A percentile compares a stretch with the other conserved stretches of the same genome.
Conservation (phyloP, 2,113 vertebrate species). For the cattle (Bos taurus) region ARS-UCD2.0 NC_037345.1:1253001-1253500, state of each 20-base stretch:
- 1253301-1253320: too few relatives aligned
- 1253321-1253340: too few relatives aligned
- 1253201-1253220: background rate
- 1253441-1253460: background rate
- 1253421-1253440: background rate
- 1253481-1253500: background rate
- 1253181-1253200: background rate
- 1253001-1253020: background rate
- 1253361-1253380: too few relatives aligned
- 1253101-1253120: background rate
- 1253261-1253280: background rate
- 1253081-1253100: background rate
- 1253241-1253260: background rate
- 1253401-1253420: background rate
- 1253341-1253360: too few relatives aligned
- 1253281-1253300: background rate
- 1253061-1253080: background rate
- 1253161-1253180: background rate
- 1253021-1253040: background rate
- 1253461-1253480: background rate
- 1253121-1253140: background rate
- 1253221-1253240: background rate
- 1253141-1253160: background rate
- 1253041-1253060: background rate
- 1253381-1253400: too few relatives aligned